Conservation (phyloP, 2,113 vertebrate species). For the Prolemur simus region DNA sequence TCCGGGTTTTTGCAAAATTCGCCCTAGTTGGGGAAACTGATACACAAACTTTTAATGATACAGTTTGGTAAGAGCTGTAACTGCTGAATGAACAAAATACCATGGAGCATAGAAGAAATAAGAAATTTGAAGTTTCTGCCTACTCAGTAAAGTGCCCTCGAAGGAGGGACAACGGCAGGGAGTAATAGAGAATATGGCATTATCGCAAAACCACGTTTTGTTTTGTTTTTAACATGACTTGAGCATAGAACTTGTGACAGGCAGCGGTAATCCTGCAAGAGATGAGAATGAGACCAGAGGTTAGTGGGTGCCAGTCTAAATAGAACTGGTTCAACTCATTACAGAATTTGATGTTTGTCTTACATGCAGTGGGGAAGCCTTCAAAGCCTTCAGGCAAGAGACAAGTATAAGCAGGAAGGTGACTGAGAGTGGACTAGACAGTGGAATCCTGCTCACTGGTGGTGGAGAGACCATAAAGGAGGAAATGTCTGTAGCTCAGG, state of each 20-base stretch:
- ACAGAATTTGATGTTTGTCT: background rate
- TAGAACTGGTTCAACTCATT: background rate
- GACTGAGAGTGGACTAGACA: background rate
- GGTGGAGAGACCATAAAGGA: background rate
- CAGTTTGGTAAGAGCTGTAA: background rate
- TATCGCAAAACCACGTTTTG: background rate
- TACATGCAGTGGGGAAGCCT: background rate
- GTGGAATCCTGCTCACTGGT: rapidly evolving
- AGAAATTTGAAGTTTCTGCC: no score
- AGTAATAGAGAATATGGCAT: background rate
- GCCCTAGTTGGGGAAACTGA: background rate
- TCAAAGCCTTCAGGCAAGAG: background rate
- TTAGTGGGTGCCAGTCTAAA: background rate
- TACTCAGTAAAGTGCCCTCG: background rate
- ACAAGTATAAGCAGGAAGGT: background rate
- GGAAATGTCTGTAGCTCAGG: background rate
- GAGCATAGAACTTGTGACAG: background rate
- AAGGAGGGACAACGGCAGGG: background rate
- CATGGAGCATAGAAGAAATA: background rate
- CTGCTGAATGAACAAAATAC: background rate
- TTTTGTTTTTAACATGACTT: background rate
- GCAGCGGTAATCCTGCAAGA: background rate
- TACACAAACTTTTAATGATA: background rate
- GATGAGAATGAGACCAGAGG: slow-evolving; percentile 4
- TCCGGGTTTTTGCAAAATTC: background rate